These are phyloP conservation scores for Lasius platythorax DNA, from an alignment of 2,888 invertebrate genomes.

Conservation along the genomic window DNA sequence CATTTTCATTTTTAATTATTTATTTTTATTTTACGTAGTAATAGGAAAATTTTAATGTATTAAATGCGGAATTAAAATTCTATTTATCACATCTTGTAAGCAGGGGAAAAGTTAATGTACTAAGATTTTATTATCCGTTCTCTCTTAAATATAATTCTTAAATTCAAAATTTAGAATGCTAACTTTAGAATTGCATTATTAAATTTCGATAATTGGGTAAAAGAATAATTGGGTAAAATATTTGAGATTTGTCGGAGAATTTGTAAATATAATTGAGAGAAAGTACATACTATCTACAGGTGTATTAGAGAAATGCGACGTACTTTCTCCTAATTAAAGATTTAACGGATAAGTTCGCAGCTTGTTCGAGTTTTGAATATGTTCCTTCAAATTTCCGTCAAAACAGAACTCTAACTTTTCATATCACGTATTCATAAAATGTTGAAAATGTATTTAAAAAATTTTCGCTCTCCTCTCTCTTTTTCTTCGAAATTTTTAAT, in stretches of 20 bases:
- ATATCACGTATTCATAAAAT: background rate
- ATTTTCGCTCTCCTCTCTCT: background rate
- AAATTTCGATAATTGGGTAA: conserved; percentile 11
- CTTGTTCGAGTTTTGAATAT: conserved; percentile 60
- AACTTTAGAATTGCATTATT: background rate
- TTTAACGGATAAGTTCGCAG: conserved; percentile 32
- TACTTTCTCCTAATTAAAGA: conserved; percentile 64
- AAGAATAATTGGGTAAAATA: conserved; percentile 29
- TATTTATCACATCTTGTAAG: background rate
- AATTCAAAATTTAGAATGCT: background rate
- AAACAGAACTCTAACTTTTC: background rate
- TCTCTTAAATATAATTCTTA: background rate
- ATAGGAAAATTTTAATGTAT: background rate
- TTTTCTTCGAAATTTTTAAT: background rate
- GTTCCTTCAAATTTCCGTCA: background rate
- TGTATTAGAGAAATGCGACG: conserved; percentile 22
- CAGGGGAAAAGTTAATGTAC: no score
- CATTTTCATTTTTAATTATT: background rate
- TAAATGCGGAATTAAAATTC: background rate
- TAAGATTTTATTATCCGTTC: background rate
- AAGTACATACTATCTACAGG: background rate
- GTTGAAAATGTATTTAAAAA: background rate
- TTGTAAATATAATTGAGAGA: conserved; percentile 37
- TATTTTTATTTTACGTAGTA: background rate
- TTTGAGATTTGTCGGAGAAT: background rate